phyloP scores from a whole-genome alignment of 2,113 vertebrate genomes.

The Pungitius pungitius region DNA sequence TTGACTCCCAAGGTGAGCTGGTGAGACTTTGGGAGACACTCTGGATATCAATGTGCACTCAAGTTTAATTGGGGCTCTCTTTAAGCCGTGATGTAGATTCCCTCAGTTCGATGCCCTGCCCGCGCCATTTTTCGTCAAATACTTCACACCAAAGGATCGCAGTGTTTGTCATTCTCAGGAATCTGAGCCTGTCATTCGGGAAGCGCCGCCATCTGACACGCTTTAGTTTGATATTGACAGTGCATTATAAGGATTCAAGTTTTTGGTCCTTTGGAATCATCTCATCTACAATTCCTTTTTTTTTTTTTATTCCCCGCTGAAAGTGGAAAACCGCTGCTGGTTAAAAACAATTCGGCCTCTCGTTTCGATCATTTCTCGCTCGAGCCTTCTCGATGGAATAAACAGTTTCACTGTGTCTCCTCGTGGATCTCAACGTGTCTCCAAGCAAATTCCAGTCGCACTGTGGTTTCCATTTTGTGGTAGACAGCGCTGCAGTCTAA shows the following conservation, averaged over 20 bases:
- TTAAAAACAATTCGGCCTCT: slow-evolving; percentile 17
- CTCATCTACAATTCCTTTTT: neutral
- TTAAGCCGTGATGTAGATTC: slow-evolving; percentile 58
- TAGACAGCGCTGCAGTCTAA: slow-evolving; percentile 73
- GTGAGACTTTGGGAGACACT: slow-evolving; percentile 38
- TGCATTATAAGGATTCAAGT: slow-evolving; percentile 55
- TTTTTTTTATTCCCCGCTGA: neutral
- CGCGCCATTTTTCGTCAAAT: slow-evolving; percentile 18
- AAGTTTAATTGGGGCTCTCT: slow-evolving; percentile 69
- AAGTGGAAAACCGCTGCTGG: slow-evolving; percentile 30
- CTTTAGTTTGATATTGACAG: slow-evolving; percentile 52
- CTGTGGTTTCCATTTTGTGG: slow-evolving; percentile 77
- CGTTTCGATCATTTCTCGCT: slow-evolving; percentile 35
- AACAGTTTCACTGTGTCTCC: slow-evolving; percentile 50
- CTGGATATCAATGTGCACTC: slow-evolving; percentile 45
- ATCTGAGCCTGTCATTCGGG: slow-evolving; percentile 52
- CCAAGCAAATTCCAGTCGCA: slow-evolving; percentile 74
- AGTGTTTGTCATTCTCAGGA: slow-evolving; percentile 55
- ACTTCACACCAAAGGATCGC: slow-evolving; percentile 51
- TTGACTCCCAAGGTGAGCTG: slow-evolving; percentile 50
- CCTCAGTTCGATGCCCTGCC: slow-evolving; percentile 48
- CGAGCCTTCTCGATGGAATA: slow-evolving; percentile 32
- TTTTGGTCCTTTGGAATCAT: slow-evolving; percentile 21
- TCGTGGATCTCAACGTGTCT: slow-evolving; percentile 65
- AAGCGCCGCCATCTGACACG: slow-evolving; percentile 62